Conservation (phyloP, 1,140 invertebrate genomes). For the Pteromalus puparum region DNA sequence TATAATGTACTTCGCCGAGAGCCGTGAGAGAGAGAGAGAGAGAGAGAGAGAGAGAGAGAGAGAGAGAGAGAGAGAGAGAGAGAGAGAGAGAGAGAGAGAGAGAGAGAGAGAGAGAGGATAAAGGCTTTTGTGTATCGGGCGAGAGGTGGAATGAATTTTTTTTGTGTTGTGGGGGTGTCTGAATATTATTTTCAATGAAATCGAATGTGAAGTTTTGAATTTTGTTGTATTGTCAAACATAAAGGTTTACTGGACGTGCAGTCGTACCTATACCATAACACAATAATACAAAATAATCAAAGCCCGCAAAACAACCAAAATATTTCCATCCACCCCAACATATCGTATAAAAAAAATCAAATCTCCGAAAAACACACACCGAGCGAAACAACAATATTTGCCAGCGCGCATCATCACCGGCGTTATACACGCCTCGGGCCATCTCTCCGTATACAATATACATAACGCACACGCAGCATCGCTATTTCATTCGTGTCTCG, state of each 20-base stretch:
- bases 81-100: too few species aligned
- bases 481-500: background rate
- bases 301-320: too few species aligned
- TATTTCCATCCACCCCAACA: too few species aligned
- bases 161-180: background rate
- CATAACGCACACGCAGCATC: background rate
- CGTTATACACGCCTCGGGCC: too few species aligned
- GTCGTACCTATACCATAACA: too few species aligned
- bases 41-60: too few species aligned
- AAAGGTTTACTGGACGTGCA: too few species aligned
- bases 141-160: background rate
- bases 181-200: background rate
- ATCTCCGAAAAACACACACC: background rate
- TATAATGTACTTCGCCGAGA: background rate
- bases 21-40: background rate
- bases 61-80: too few species aligned
- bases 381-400: conserved; percentile 18
- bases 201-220: too few species aligned
- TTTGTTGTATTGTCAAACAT: too few species aligned
- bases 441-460: background rate
- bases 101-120: background rate
- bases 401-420: background rate
- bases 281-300: too few species aligned
- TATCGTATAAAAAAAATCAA: background rate
- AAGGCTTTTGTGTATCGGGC: background rate